A percentile compares a stretch with the other conserved stretches of the same genome.
These are phyloP conservation scores for Asarcornis scutulata DNA, from an alignment of 2,113 vertebrate genomes.

Conservation along the genomic window DNA sequence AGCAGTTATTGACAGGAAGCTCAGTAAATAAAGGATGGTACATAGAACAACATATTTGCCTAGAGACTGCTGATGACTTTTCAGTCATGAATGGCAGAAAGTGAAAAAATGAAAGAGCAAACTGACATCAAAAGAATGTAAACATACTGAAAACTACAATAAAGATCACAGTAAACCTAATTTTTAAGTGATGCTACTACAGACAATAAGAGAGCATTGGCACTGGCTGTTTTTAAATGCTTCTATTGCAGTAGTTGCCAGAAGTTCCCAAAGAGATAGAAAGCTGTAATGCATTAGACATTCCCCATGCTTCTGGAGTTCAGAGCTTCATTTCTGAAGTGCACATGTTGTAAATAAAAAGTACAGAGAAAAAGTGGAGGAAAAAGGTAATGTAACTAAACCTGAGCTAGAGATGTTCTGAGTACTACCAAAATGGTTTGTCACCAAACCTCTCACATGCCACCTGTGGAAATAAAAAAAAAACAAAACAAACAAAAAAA, in stretches of 20 bases:
- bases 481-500: too few relatives aligned
- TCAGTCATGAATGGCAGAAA: neutral
- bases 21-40: neutral
- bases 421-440: neutral
- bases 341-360: neutral
- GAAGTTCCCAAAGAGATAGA: neutral
- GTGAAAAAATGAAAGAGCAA: constrained; percentile 1
- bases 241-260: neutral
- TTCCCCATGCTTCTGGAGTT: neutral
- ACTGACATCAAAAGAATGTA: neutral
- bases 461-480: neutral
- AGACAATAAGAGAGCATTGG: neutral
- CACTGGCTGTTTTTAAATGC: neutral
- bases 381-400: neutral
- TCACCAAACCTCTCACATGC: neutral
- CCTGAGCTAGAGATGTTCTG: fast-evolving
- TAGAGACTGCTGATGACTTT: neutral
- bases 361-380: neutral
- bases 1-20: neutral
- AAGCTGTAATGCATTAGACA: neutral
- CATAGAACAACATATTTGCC: neutral
- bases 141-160: neutral
- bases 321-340: neutral
- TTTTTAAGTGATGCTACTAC: neutral
- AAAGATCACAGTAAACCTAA: neutral